Base-by-base conservation (phyloP, 2,113 vertebrate genomes). In the Brachyhypopomus occidentalis region DNA sequence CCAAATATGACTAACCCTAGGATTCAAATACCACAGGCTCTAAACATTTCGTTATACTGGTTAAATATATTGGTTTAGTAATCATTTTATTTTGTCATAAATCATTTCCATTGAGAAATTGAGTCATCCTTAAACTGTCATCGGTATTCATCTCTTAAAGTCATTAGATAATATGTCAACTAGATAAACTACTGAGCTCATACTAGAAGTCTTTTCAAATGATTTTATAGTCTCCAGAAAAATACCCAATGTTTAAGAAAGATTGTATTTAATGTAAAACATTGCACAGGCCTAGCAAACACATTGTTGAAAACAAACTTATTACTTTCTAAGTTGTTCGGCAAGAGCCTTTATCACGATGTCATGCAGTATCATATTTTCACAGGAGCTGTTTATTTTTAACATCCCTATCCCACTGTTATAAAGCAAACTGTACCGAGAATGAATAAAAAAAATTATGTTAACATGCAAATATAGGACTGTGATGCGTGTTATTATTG, bases 81-180 rank as follows among this genome's bases (percentile, higher is more conserved):
- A 48, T 59, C 77, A 45, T 45, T 62, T 5, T 3, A 55, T 67
- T 55, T 22, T 11, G 30, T 55, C 23, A 30, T 20, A 60, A 9
- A 56, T 25, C 12, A 30, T 59, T 78, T 70, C 48, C 19, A 55
- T 71, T 27, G n/a, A 71, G 67, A 72, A 27, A 72, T 70, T 27
- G 23, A 70, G 8, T 52, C 45, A 52, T 0, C 12, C 9, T 52
- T 11, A 52, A 52, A 52, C 5, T 48, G 1, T 4, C 11, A 48
- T 14, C 30, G 30, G 45, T 12, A 14, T 52, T 52, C 45, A 52
- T 14, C 45, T 52, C 9, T 41, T 78, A 22, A 59, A 70, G 52
- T 78, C 52, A 3, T 70, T n/a, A 78, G 70, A 80, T 80, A 64
- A 66, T 20, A 59, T 74, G 71, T 80, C 70, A 66, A 74, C 64